Percentiles rank a stretch among this genome's conserved stretches.
Conservation (phyloP, 1,140 invertebrate species). For the Calliopsis andreniformis region DNA sequence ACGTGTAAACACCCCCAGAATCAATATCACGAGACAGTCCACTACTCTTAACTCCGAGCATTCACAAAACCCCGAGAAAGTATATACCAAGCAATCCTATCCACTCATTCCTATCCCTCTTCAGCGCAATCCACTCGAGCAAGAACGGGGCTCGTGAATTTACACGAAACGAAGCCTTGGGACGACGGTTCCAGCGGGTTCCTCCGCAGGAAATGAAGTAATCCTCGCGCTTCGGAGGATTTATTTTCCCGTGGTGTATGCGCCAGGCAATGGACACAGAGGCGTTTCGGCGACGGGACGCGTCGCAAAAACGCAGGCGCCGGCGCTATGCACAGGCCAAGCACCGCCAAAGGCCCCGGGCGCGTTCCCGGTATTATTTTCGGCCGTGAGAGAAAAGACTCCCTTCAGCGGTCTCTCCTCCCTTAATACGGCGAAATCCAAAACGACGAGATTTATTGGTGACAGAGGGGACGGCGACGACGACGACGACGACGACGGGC, state of each 20-base stretch:
- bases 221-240: constrained; percentile 52
- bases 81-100: background rate
- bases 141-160: constrained; percentile 2
- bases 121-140: background rate
- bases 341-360: constrained; percentile 68
- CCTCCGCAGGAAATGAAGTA: constrained; percentile 19
- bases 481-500: constrained; percentile 1
- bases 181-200: background rate
- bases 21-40: background rate
- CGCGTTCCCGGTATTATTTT: constrained; percentile 70
- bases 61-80: background rate
- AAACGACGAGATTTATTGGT: constrained; percentile 58
- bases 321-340: constrained; percentile 66
- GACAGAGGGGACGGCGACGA: constrained; percentile 27
- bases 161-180: background rate
- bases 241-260: constrained; percentile 32
- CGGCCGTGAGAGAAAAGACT: constrained; percentile 64
- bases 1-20: background rate
- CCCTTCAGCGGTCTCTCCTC: constrained; percentile 22
- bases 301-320: constrained; percentile 72
- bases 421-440: constrained; percentile 67
- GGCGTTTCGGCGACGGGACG: constrained; percentile 58
- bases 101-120: background rate
- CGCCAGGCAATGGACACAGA: constrained; percentile 11
- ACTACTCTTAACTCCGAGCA: background rate